Conservation (phyloP, 23 tunicate genomes). For the Halocynthia roretzi region DNA sequence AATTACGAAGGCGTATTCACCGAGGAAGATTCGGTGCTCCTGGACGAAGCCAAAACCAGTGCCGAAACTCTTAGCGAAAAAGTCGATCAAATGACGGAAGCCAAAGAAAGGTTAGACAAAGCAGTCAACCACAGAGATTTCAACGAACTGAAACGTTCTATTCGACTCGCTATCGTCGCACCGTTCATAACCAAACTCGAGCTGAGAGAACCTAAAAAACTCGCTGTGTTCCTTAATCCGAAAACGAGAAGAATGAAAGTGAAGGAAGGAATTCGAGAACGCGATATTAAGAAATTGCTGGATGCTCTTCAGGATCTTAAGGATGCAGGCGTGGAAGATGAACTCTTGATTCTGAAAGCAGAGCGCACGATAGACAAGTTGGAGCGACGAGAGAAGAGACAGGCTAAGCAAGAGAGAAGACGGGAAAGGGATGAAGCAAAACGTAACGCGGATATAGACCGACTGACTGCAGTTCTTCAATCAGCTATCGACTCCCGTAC, state of each 20-base stretch:
- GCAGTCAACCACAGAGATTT: conserved; percentile 37
- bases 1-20: conserved; percentile 50
- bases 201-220: conserved; percentile 34
- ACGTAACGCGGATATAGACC: conserved; percentile 39
- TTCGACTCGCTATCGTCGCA: conserved; percentile 28
- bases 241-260: conserved; percentile 29
- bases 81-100: conserved; percentile 30
- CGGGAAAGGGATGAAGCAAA: conserved; percentile 23
- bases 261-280: conserved; percentile 23
- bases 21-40: conserved; percentile 31
- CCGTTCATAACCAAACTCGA: conserved; percentile 35
- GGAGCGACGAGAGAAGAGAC: conserved; percentile 34
- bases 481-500: conserved; percentile 41
- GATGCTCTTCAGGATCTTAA: conserved; percentile 40
- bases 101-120: conserved; percentile 14
- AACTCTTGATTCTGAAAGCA: conserved; percentile 34
- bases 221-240: conserved; percentile 59
- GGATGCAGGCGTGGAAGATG: conserved; percentile 40
- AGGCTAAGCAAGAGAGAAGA: conserved; percentile 33
- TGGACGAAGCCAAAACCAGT: conserved; percentile 27
- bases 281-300: conserved; percentile 30
- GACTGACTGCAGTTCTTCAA: conserved; percentile 25
- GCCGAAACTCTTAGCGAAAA: conserved; percentile 21
- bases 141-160: conserved; percentile 20
- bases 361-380: conserved; percentile 52